These are phyloP conservation scores for Actinia tenebrosa DNA, from an alignment of 64 coral and sea anemone species.

Conservation along the genomic window DNA sequence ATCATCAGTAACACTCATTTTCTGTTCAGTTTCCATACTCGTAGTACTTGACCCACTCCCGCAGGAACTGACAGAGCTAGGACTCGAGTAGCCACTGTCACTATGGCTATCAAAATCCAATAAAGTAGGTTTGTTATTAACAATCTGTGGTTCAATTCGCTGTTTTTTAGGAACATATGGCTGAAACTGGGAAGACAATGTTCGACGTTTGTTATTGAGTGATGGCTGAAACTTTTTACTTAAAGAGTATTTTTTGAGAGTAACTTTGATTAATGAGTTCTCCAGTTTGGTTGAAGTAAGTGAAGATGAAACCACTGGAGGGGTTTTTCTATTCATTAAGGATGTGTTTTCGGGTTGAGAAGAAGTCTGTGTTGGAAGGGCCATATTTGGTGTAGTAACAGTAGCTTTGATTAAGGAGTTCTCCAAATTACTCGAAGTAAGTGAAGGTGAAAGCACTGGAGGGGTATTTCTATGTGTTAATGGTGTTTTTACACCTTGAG, in stretches of 20 bases:
- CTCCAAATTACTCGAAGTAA: not conserved
- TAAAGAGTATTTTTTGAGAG: not conserved
- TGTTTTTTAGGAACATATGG: constrained; percentile 73
- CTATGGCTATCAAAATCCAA: constrained; percentile 35
- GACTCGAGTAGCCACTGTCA: constrained; percentile 92
- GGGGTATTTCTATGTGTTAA: not conserved
- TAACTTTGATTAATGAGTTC: not conserved
- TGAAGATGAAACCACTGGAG: not conserved
- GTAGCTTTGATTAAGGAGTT: not conserved
- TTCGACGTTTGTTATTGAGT: not conserved
- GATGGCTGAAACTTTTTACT: not conserved
- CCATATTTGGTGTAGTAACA: not conserved
- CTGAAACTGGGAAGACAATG: constrained; percentile 45
- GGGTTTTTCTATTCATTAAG: not conserved
- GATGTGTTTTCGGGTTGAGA: not conserved
- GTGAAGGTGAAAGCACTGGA: not conserved
- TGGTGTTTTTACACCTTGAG: not conserved
- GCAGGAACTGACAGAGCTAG: constrained; percentile 66
- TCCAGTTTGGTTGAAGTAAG: not conserved
- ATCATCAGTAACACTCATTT: constrained; percentile 3
- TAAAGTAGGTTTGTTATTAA: not conserved
- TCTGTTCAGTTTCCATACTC: not conserved
- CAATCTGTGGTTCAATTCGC: constrained; percentile 12
- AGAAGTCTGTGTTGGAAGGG: not conserved
- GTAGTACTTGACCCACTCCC: not conserved